These are phyloP conservation scores for Hydriomena furcata DNA, from an alignment of 2,888 invertebrate genomes.

Conservation along the genomic window DNA sequence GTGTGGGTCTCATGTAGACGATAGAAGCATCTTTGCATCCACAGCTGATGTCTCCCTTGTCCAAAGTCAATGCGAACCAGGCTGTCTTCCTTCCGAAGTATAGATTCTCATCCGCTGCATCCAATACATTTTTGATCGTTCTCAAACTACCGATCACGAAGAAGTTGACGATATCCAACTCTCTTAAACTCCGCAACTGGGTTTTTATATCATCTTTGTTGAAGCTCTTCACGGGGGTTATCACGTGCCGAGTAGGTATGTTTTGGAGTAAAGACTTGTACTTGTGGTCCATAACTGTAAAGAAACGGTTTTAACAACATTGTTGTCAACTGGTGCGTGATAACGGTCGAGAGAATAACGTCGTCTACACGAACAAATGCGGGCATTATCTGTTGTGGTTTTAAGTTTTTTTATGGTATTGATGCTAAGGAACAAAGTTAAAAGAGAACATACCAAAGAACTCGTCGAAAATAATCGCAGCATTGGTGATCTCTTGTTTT, in stretches of 20 bases:
- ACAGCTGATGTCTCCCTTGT: conserved; percentile 89
- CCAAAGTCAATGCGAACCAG: conserved; percentile 93
- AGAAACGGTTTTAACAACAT: conserved; percentile 39
- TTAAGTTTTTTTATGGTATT: not conserved
- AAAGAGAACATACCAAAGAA: conserved; percentile 87
- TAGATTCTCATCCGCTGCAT: conserved; percentile 87
- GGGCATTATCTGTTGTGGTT: conserved; percentile 21
- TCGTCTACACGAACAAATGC: conserved; percentile 26
- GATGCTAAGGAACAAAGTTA: not conserved
- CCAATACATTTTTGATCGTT: conserved; percentile 88
- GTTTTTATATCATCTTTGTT: conserved; percentile 85
- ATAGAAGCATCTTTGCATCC: conserved; percentile 90
- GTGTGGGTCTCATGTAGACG: conserved; percentile 88
- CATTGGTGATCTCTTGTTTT: conserved; percentile 94
- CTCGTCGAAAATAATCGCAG: conserved; percentile 95
- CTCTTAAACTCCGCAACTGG: conserved; percentile 88
- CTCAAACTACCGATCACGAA: conserved; percentile 91
- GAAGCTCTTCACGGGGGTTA: conserved; percentile 85
- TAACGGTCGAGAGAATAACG: conserved; percentile 27
- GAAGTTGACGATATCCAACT: conserved; percentile 94
- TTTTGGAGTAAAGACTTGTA: conserved; percentile 95
- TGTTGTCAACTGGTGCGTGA: conserved; percentile 27
- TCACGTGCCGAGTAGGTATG: conserved; percentile 94
- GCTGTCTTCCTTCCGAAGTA: conserved; percentile 93
- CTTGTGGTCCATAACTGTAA: conserved; percentile 95